Base-by-base conservation (phyloP, 2,888 invertebrate genomes). In the Drosophila emarginata region DNA sequence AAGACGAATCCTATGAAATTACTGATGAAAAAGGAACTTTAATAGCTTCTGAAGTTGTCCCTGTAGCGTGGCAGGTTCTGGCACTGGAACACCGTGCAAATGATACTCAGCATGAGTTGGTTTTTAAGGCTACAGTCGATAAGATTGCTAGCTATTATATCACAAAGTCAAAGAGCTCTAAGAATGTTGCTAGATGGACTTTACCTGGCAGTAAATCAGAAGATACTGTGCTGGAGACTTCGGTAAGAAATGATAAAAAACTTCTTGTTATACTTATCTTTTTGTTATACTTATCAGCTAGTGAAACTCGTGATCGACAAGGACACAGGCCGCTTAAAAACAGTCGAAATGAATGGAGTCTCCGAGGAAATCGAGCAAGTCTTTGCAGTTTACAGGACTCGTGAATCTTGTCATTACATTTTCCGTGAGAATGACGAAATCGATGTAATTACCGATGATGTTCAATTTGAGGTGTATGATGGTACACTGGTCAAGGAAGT, bases 381-480 rank as follows among this genome's bases (percentile, higher is more conserved):
- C 2, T 95, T 96, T 87, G 92, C 93, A 26, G 97, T 94, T 84
- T 98, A 98, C 87, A 92, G 93, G 11, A 59, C 50, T 0, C 50
- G 50, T 2, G 39, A 37, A 5, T 70, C 72, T 0, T 64, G 70
- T 26, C 64, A 64, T 1, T 70, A 70, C n/a, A 64, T 71, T 4
- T 70, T 70, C 15, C 70, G 70, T 0, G 72, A 70, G 18, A 52
- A 59, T 5, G 64, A 45, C 9, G 54, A 39, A 7, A 18, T 71
- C 28, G 32, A 59, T 37, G 1, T 59, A 4, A n/a, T 70, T 7
- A 39, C 64, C 7, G 21, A 60, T 7, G 45, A 56, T 0, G 51
- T 70, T 0, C 36, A 51, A 0, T 71, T 71, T 4, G 51, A 39
- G 9, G 21, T 70, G 2, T 71, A 60, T 36, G 72, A 70, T 6